These are phyloP conservation scores for Heliconius ismenius DNA, from an alignment of 2,888 invertebrate genomes.

Conservation along the genomic window DNA sequence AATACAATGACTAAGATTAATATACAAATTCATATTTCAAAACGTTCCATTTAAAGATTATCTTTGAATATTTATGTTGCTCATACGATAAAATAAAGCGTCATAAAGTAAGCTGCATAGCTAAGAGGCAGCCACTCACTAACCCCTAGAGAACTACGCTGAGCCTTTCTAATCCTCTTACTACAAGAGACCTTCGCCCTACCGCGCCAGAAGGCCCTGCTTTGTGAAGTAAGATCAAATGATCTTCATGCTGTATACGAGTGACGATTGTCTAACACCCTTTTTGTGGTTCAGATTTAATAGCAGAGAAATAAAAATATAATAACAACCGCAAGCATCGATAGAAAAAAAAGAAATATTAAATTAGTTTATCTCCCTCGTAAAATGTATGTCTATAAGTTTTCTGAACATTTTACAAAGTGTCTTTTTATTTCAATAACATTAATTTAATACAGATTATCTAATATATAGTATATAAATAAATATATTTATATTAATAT, in stretches of 20 bases:
- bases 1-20: not conserved
- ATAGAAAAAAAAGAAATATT: constrained; percentile 8
- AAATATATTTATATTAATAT: too few species aligned
- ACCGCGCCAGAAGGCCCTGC: constrained; percentile 27
- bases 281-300: constrained; percentile 16
- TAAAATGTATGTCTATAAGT: not conserved
- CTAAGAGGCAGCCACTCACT: constrained; percentile 35
- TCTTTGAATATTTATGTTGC: constrained; percentile 20
- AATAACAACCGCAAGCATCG: not conserved
- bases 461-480: too few species aligned
- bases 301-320: not conserved
- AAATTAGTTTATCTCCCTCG: not conserved
- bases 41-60: constrained; percentile 14
- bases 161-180: constrained; percentile 42
- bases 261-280: constrained; percentile 8
- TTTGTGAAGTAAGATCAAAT: constrained; percentile 28
- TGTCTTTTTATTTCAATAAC: too few species aligned
- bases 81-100: constrained; percentile 26
- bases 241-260: constrained; percentile 19
- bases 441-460: too few species aligned
- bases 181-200: constrained; percentile 33
- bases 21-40: not conserved
- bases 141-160: constrained; percentile 36
- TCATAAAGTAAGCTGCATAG: constrained; percentile 36
- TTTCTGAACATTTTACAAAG: too few species aligned